phyloP scores from a whole-genome alignment of 2,888 invertebrate species.

The Mantis religiosa region DNA sequence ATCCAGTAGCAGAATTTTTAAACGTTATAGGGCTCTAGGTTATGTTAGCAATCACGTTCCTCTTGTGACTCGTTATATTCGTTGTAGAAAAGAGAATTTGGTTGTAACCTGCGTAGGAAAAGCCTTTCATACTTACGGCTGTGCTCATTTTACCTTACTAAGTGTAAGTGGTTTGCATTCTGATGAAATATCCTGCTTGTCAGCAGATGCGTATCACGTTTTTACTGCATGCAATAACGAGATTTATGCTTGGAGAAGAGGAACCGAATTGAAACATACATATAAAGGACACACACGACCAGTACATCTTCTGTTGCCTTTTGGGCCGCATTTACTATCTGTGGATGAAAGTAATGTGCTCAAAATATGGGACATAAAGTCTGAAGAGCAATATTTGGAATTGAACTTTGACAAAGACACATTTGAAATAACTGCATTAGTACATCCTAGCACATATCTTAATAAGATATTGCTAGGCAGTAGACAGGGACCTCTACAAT shows the following conservation, averaged over 20 bases:
- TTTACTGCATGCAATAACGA: slow-evolving; percentile 74
- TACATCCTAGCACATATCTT: slow-evolving; percentile 90
- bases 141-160: slow-evolving; percentile 71
- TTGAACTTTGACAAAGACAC: slow-evolving; percentile 59
- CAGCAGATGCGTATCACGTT: slow-evolving; percentile 69
- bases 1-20: slow-evolving; percentile 10
- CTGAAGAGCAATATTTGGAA: slow-evolving; percentile 64
- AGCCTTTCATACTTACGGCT: slow-evolving; percentile 89
- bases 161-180: slow-evolving; percentile 80
- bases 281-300: slow-evolving; percentile 71
- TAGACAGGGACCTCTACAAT: slow-evolving; percentile 74
- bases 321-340: slow-evolving; percentile 81
- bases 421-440: slow-evolving; percentile 77
- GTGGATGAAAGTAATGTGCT: slow-evolving; percentile 73
- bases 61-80: slow-evolving; percentile 76
- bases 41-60: slow-evolving; percentile 91
- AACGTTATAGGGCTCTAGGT: slow-evolving; percentile 60
- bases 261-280: slow-evolving; percentile 75
- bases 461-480: slow-evolving; percentile 85
- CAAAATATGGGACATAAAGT: slow-evolving; percentile 80
- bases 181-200: slow-evolving; percentile 73
- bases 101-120: slow-evolving; percentile 88
- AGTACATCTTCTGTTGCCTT: slow-evolving; percentile 76
- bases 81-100: slow-evolving; percentile 78
- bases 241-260: slow-evolving; percentile 84